Base-by-base conservation (phyloP, 2,797 vertebrate species). In the Notoglanidium macrostoma region DNA sequence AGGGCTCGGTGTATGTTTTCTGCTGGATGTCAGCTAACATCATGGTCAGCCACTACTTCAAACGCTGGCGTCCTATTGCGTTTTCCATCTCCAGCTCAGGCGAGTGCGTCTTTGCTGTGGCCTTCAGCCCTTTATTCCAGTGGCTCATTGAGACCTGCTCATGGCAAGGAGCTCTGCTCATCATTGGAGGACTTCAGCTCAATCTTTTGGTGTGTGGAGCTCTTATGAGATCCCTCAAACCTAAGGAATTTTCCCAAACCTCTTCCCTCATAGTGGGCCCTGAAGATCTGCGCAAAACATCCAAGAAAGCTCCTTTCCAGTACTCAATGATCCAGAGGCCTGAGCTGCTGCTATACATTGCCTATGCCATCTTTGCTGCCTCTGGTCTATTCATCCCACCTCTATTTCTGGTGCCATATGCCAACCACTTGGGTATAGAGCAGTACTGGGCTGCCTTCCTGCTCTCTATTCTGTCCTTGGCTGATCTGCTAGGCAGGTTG, bases 141-240 rank as follows among this genome's bases (percentile, higher is more conserved):
- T 96, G 95, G 95, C 92, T 95, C 44, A 93, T 94, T 0, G 91
- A 94, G 68, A 51, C 3, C n/a, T 95, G 94, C 90, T 68, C 88
- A 88, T 95, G 95, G 95, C 93, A 82, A 87, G 95, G 94, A 0
- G 88, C 93, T 70, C 74, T 96, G 63, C 92, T 95, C 83, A 88
- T 95, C 89, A 94, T 95, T 5, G 94, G 93, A 21, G 94, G 94
- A 83, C 93, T 96, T 72, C 94, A 95, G 92, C 91, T 95, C 72
- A 94, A 95, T 90, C 85, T 95, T 73, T 46, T 73, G 40, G 40
- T 73, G 40, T 46, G 70, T 73, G 70, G 70, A 23, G 70, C 40
- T 73, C 21, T 73, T 19, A 26, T 73, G 40, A 73, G n/a, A 73
- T 40, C 70, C 3, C 70, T 73, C 40, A 46, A 46, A 26, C 70